Evolutionary conservation across 2,888 invertebrate species (phyloP).

Genomic region (Chaetoderma sp.): DNA sequence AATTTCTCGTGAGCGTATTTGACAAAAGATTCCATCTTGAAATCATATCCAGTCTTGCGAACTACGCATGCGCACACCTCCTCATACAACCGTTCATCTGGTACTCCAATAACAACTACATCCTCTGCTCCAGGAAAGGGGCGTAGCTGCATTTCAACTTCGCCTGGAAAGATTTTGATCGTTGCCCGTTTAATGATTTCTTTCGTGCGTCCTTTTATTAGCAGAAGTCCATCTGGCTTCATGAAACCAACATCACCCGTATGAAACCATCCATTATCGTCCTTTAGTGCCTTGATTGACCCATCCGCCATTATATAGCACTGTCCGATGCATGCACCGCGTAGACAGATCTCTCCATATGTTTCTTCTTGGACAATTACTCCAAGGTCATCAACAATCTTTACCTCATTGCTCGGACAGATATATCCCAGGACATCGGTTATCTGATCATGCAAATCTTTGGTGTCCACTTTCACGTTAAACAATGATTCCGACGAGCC

Average conservation of each 20-base stretch:
- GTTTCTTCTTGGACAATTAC: constrained; percentile 1
- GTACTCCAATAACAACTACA: constrained; percentile 1
- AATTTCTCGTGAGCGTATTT: background rate
- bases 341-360: constrained; percentile 6
- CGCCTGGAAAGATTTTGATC: constrained; percentile 1
- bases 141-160: background rate
- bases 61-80: constrained; percentile 4
- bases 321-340: background rate
- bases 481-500: background rate
- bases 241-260: background rate
- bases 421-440: background rate
- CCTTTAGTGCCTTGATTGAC: background rate
- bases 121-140: background rate
- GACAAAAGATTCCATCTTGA: background rate
- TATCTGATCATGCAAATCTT: background rate
- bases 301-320: background rate
- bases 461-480: too few species aligned
- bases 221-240: background rate
- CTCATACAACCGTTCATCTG: background rate
- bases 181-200: constrained; percentile 3
- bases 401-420: background rate
- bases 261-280: background rate
- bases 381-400: constrained; percentile 4
- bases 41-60: background rate
- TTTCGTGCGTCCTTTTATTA: background rate